Evolutionary conservation across 2,113 vertebrate species (phyloP).

Genomic region (Paramisgurnus dabryanus): DNA sequence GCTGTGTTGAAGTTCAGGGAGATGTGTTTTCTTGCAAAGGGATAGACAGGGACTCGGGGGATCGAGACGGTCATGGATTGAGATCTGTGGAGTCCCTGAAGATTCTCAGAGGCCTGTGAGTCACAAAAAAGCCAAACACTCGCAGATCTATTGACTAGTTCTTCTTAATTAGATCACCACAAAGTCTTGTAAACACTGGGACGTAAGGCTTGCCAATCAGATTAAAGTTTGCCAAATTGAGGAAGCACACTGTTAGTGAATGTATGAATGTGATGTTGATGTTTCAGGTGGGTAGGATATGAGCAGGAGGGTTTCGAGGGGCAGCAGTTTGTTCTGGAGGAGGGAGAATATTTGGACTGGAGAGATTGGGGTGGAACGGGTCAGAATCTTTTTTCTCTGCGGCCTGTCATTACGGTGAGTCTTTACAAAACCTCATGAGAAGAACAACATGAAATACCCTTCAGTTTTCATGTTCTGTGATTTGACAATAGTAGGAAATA

Average conservation of each 20-base stretch:
- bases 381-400: constrained; percentile 80
- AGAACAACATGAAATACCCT: not conserved
- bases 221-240: no score
- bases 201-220: no score
- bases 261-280: not conserved
- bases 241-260: not conserved
- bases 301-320: constrained; percentile 85
- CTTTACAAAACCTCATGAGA: not conserved
- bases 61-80: constrained; percentile 27
- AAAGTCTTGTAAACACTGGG: no score
- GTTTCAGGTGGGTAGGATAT: constrained; percentile 87
- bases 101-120: constrained; percentile 90
- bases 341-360: constrained; percentile 87
- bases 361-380: constrained; percentile 85
- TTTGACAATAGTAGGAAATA: constrained; percentile 8
- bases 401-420: constrained; percentile 85
- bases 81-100: constrained; percentile 83
- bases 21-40: constrained; percentile 74
- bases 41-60: constrained; percentile 42
- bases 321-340: constrained; percentile 91
- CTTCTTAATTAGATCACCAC: no score
- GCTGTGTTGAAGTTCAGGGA: constrained; percentile 78
- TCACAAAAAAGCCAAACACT: constrained; percentile 12
- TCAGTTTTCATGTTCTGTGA: not conserved
- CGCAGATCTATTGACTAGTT: no score